Base-by-base conservation (phyloP, 2,888 invertebrate species). In the Stenoptilia bipunctidactyla region DNA sequence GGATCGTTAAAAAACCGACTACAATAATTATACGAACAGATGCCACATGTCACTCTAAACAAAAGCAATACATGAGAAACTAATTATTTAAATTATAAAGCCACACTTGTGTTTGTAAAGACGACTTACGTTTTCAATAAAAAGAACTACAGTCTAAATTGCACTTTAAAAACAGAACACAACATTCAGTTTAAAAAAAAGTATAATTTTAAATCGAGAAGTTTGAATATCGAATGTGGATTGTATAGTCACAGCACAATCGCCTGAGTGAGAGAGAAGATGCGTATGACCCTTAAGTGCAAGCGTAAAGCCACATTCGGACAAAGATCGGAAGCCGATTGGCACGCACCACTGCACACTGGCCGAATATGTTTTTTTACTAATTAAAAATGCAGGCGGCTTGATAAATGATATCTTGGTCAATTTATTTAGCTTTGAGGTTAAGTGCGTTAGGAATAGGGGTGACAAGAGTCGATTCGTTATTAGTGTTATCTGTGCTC, bases 21-120 rank as follows among this genome's bases (percentile, higher is more conserved):
- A 56, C 62, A 56, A 66, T 75, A 74, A 77, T 73, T 73, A 73
- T 60, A 61, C 56, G 15, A 62, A 60, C 63, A 61, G 61, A 55
- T 58, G 58, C 75, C 82, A 82, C 79, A 83, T 83, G 82, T 79
- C 80, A 75, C 64, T 75, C 64, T 61, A 67, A 72, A 79, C 73
- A 74, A 74, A 76, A 72, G 69, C 66, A 57, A 57, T 67, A 76
- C 75, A 77, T 72, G 74, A 75, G 73, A 73, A 73, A 66, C 75
- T 82, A 82, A 82, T 80, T 82, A 80, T 68, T 58, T 8, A 20
- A 20, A 20, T 20, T 20, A 8, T 20, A 20, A 20, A 5, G 20
- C 20, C 20, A 20, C 20, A 20, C n/a, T n/a, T n/a, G 20, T 20
- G 20, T 20, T 20, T 20, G 3, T 20, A 20, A 20, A 20, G 20